A percentile compares a stretch with the other conserved stretches of the same genome.
Conservation (phyloP, 2,888 invertebrate genomes). For the Coremacera marginata region DNA sequence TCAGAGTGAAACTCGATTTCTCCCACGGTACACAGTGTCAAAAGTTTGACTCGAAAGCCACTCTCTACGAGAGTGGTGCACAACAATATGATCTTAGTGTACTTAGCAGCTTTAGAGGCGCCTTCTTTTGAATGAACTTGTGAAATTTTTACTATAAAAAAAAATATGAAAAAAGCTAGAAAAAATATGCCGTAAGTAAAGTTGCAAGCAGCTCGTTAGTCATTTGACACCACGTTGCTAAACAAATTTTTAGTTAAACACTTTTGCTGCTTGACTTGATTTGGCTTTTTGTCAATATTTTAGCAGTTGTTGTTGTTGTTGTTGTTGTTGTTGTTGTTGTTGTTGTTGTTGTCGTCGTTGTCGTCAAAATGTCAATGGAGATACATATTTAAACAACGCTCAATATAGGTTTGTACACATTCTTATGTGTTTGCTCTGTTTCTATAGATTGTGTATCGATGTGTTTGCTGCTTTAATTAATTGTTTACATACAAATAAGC, state of each 20-base stretch:
- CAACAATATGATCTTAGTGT: neutral
- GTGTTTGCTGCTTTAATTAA: conserved; percentile 21
- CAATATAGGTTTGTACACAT: neutral
- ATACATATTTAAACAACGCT: neutral
- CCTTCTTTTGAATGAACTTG: neutral
- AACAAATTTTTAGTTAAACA: conserved; percentile 38
- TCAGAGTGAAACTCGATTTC: neutral
- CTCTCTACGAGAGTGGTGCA: neutral
- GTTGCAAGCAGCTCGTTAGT: conserved; percentile 46
- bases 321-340: neutral
- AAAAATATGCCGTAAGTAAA: neutral
- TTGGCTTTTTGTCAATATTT: neutral
- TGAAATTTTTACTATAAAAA: neutral
- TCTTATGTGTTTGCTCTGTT: neutral
- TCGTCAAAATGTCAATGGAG: conserved; percentile 44
- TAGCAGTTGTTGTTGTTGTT: conserved; percentile 12
- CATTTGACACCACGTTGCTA: conserved; percentile 52
- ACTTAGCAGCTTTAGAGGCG: neutral
- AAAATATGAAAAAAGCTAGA: neutral
- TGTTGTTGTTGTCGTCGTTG: conserved; percentile 2
- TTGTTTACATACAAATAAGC: conserved; percentile 19
- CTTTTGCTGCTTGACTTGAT: conserved; percentile 37
- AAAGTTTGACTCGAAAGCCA: neutral
- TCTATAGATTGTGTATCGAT: neutral
- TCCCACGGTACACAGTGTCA: neutral